Base-by-base conservation (phyloP, 2,888 invertebrate species). In the Frankliniella intonsa region DNA sequence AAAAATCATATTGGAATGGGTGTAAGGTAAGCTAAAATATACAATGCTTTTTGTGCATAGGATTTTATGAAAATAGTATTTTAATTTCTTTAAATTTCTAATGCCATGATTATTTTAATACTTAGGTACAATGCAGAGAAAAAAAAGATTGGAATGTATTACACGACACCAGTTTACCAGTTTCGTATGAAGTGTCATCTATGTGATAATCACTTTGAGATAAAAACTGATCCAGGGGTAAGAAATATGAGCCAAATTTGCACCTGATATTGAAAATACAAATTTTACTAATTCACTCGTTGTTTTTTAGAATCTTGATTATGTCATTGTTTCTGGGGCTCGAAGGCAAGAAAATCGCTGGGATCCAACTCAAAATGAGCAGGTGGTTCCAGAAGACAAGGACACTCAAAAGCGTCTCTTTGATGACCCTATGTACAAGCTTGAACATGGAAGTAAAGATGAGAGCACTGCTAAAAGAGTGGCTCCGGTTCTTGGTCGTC, bases 1-100 rank as follows among this genome's bases (percentile, higher is more conserved):
- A 94, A 94, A 84, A 99, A 97, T 89, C 99, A 99, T 87, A 97
- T 99, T 82, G 99, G 98, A 51, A 99, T 99, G 98, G 99, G 99
- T 0, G 99, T 99, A 0, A 92, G 92, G 85, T 92, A 89, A 84
- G 85, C 84, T 14, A 49, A 80, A 14, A 49, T 3, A 81, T 81
- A 25, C 5, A 17, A 19, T 81, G 0, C 80, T 65, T 51, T 81
- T 82, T 19, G 38, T 3, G 38, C 3, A 38, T 38, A 38, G 38
- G 38, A 38, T 38, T 38, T 3, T 38, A 3, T 38, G 49, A n/a
- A 9, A 80, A 12, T 17, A 79, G 81, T 69, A 49, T 80, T 81
- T 49, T 65, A 22, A 80, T 49, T 17, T 3, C 7, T 2, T 65
- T 50, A 50, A 55, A 8, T 55, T 12, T 55, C 17, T 55, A 17